phyloP scores from a whole-genome alignment of 2,797 vertebrate species.

The Sparus aurata region DNA sequence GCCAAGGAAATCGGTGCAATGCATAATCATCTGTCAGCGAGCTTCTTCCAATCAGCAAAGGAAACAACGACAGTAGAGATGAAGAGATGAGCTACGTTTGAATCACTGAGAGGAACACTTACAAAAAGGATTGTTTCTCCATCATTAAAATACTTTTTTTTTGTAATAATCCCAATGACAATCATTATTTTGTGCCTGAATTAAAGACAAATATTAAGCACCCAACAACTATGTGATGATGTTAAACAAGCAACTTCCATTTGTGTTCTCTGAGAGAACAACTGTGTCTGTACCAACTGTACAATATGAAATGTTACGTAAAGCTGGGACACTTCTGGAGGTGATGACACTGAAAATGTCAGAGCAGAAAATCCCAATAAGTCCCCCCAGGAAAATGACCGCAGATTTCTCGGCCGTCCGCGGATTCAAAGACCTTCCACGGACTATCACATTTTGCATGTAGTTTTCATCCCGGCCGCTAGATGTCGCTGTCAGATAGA shows the following conservation, averaged over 20 bases:
- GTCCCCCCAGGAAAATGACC: no score
- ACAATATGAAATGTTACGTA: no score
- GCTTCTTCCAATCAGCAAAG: constrained; percentile 14
- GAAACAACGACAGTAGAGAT: neutral
- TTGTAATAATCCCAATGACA: neutral
- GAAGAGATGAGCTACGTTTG: constrained; percentile 6
- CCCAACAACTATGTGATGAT: neutral
- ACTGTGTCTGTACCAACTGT: no score
- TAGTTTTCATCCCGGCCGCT: no score
- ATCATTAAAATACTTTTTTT: neutral
- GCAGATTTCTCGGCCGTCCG: no score
- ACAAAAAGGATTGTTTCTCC: neutral
- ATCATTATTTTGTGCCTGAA: neutral
- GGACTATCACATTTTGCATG: no score
- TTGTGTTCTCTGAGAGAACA: neutral
- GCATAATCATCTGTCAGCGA: constrained; percentile 20
- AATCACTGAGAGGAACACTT: constrained; percentile 14
- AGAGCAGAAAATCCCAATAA: no score
- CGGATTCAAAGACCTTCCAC: no score
- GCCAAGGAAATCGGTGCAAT: constrained; percentile 15
- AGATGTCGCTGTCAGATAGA: no score
- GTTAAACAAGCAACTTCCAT: neutral
- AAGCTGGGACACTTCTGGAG: no score
- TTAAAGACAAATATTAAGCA: no score
- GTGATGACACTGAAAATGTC: no score